Evolutionary conservation across 2,797 vertebrate genomes (phyloP).

Genomic region (Diplodus sargus): DNA sequence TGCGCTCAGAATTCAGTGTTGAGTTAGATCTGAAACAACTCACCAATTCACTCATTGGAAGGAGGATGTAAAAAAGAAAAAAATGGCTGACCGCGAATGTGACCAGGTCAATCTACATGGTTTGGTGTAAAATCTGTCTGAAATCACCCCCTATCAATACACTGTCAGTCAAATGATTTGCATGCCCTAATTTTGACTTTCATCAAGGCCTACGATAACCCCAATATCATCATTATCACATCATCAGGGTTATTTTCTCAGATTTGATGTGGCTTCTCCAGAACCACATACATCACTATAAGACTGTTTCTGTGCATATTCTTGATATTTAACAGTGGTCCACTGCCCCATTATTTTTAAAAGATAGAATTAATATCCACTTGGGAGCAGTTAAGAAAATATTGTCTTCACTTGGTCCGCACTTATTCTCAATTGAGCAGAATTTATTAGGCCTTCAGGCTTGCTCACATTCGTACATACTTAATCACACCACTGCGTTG

Average conservation of each 20-base stretch:
- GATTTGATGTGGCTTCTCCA: background rate
- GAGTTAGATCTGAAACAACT: too few relatives aligned
- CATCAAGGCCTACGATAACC: background rate
- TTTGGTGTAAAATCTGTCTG: background rate
- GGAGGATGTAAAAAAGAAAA: background rate
- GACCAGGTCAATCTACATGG: background rate
- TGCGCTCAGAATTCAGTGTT: too few relatives aligned
- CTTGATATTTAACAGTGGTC: background rate
- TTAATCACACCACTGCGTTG: constrained; percentile 41
- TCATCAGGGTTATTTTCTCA: background rate
- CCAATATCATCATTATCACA: background rate
- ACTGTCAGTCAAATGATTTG: background rate
- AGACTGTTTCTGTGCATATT: background rate
- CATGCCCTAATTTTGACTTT: too few relatives aligned
- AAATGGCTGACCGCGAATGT: background rate
- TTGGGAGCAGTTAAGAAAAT: background rate
- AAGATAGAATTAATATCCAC: constrained; percentile 2
- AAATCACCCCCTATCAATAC: background rate
- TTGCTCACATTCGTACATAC: constrained; percentile 21
- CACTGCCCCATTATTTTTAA: too few relatives aligned
- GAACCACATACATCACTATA: background rate
- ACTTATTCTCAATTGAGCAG: constrained; percentile 9
- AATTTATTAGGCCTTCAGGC: constrained; percentile 23
- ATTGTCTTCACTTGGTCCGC: constrained; percentile 7
- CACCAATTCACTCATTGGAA: too few relatives aligned